Conservation (phyloP, 1,140 invertebrate genomes). For the Scaptomyza graminum region DNA sequence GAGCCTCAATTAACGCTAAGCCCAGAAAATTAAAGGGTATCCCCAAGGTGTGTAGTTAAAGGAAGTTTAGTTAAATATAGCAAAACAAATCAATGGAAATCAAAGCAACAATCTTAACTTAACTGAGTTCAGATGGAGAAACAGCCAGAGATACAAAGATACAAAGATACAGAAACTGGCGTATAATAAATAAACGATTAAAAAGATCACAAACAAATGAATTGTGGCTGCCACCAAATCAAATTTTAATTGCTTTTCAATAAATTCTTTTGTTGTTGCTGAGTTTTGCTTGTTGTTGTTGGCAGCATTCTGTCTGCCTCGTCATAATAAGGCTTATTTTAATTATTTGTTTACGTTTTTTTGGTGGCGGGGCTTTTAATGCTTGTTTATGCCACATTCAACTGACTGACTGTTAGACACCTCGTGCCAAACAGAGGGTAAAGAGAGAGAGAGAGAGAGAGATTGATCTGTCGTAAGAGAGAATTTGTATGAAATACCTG, state of each 20-base stretch:
- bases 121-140: slow-evolving; percentile 8
- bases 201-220: slow-evolving; percentile 53
- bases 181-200: slow-evolving; percentile 79
- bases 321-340: slow-evolving; percentile 76
- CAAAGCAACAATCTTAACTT: neutral
- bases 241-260: slow-evolving; percentile 71
- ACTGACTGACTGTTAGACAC: slow-evolving; percentile 43
- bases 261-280: slow-evolving; percentile 41
- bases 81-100: neutral
- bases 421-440: slow-evolving; percentile 30
- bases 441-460: neutral
- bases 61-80: neutral
- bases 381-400: slow-evolving; percentile 60
- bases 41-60: neutral
- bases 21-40: slow-evolving; percentile 17
- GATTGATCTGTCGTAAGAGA: slow-evolving; percentile 38
- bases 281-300: slow-evolving; percentile 21
- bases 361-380: slow-evolving; percentile 42
- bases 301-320: slow-evolving; percentile 42
- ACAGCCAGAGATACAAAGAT: slow-evolving; percentile 8
- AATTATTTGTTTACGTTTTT: slow-evolving; percentile 71
- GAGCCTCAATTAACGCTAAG: slow-evolving; percentile 67
- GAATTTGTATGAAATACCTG: slow-evolving; percentile 37
- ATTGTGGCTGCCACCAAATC: slow-evolving; percentile 55
- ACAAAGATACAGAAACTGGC: slow-evolving; percentile 8